A percentile compares a stretch with the other conserved stretches of the same genome.
phyloP scores from a whole-genome alignment of 2,888 invertebrate genomes.

The Pachycephus smyrnensis region DNA sequence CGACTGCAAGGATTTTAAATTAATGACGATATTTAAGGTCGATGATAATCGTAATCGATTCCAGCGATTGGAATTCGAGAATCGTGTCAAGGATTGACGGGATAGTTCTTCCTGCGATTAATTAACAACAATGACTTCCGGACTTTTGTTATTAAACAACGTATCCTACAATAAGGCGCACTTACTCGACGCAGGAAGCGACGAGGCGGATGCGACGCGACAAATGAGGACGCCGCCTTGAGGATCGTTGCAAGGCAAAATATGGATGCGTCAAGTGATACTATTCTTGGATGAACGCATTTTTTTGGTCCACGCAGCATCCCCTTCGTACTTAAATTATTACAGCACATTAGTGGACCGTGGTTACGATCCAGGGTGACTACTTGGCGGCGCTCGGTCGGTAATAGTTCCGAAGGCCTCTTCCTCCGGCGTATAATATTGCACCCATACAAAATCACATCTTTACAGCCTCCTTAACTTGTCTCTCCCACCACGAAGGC shows the following conservation, averaged over 20 bases:
- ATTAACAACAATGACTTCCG: background rate
- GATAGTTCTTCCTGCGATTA: background rate
- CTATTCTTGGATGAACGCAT: background rate
- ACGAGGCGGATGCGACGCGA: no score
- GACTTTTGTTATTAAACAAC: background rate
- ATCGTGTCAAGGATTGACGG: background rate
- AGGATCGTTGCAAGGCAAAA: background rate
- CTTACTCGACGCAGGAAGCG: background rate
- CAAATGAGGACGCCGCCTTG: background rate
- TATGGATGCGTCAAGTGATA: background rate
- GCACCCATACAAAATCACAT: slow-evolving; percentile 6
- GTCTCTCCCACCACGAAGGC: background rate
- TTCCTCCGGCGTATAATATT: background rate
- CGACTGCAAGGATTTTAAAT: background rate
- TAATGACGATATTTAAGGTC: background rate
- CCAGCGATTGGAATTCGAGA: background rate
- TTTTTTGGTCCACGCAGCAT: background rate
- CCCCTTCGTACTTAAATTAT: background rate
- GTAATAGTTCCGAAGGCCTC: background rate
- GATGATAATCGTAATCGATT: background rate
- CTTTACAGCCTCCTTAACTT: slow-evolving; percentile 3
- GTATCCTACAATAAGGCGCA: background rate
- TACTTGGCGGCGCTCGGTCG: background rate
- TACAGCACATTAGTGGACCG: background rate
- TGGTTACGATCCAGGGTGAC: background rate